These are phyloP conservation scores for Dryomyza anilis DNA, from an alignment of 2,888 invertebrate species.

Conservation along the genomic window DNA sequence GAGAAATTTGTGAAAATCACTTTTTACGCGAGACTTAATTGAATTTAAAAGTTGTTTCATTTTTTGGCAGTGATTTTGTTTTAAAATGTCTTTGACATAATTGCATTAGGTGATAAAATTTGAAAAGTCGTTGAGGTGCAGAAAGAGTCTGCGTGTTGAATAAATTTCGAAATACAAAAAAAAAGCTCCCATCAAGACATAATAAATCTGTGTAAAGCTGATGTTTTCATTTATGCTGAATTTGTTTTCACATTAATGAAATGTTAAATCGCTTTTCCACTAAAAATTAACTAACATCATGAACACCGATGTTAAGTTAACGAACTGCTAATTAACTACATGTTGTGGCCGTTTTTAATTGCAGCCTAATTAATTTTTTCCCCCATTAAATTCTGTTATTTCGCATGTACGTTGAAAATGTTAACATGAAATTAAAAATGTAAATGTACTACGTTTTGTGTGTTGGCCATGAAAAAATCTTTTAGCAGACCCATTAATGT, in stretches of 20 bases:
- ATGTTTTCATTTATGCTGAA: too few relatives aligned
- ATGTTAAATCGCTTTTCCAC: background rate
- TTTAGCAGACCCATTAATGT: background rate
- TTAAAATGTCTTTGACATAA: background rate
- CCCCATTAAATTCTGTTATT: background rate
- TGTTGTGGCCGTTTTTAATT: background rate
- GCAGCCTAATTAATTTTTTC: background rate
- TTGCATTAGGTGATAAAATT: background rate
- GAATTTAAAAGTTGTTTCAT: slow-evolving; percentile 21
- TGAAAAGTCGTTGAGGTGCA: background rate
- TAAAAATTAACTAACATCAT: too few relatives aligned
- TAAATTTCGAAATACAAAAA: background rate
- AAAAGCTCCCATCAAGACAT: background rate
- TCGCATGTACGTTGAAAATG: background rate
- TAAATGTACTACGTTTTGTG: background rate
- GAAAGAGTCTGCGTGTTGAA: background rate
- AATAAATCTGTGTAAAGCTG: background rate
- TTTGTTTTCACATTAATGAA: background rate
- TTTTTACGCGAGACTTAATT: slow-evolving; percentile 14
- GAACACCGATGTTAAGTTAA: background rate
- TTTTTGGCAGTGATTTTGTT: slow-evolving; percentile 12
- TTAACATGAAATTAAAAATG: background rate
- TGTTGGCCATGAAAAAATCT: background rate
- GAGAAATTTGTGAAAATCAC: slow-evolving; percentile 8
- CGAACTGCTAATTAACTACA: background rate